Base-by-base conservation (phyloP, 2,113 vertebrate genomes). In the Nipponia nippon region DNA sequence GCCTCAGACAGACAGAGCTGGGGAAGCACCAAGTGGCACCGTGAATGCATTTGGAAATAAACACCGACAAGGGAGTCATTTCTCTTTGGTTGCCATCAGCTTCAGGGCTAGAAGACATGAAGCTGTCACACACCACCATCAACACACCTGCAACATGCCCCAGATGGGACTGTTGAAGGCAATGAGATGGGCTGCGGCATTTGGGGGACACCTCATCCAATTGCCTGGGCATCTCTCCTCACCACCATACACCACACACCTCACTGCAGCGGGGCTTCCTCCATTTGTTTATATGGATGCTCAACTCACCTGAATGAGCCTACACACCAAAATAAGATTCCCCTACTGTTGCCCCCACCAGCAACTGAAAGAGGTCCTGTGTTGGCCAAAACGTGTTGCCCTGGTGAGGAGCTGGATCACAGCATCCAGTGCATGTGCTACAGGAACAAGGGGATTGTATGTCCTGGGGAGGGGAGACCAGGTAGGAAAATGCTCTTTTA, bases 11-110 rank as follows among this genome's bases (percentile, higher is more conserved):
- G 80, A 20, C 52, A 82, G 76, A 89, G 50, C 53, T 34, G 47
- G 58, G 47, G 70, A 95, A 87, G 53, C 59, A 58, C 75, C 5
- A 3, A 2, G 5, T 38, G 30, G 1, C 2, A 1, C 66, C 65
- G 62, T 49, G 67, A 93, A 88, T 12, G 52, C 42, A 83, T 71
- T 86, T 67, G 62, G 75, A 97, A 95, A 94, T 83, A 80, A 87
- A 66, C 21, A 5, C 26, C 1, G 0, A n/a, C 9, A 32, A 77
- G 27, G 30, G 10, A 85, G 53, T 44, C 7, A 76, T 80, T 93
- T 87, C 42, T 73, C 83, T 65, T 61, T 50, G 32, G 25, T 13
- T 87, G 29, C 79, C 69, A 47, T 38, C 62, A 94, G 58, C 34
- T 75, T 72, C 26, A 75, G 42, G 22, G 11, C 29, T 50, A 47